Percentiles rank a stretch among this genome's conserved stretches.
Evolutionary conservation across 2,113 vertebrate genomes (phyloP).

Genomic region (Scalopus aquaticus): DNA sequence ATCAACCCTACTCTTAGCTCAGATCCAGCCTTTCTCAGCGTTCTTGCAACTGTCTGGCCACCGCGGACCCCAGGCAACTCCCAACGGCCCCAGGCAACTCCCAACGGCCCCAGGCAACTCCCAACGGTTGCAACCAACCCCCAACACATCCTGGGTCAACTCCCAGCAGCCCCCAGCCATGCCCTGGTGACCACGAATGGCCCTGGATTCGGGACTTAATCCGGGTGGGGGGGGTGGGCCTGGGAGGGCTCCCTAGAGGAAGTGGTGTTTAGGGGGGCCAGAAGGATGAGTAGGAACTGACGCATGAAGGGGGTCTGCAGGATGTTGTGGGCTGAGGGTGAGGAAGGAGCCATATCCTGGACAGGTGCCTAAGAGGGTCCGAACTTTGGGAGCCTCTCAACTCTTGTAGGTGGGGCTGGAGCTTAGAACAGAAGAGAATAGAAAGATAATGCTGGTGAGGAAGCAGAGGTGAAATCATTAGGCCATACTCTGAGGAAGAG

Average conservation of each 20-base stretch:
- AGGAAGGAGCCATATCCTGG: neutral
- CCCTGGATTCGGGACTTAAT: neutral
- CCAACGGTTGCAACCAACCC: neutral
- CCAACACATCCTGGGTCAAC: neutral
- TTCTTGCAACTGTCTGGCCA: too few species aligned
- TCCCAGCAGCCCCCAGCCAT: neutral
- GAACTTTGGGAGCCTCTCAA: neutral
- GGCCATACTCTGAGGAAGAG: neutral
- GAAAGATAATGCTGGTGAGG: neutral
- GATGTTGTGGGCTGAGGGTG: neutral
- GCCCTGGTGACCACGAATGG: too few species aligned
- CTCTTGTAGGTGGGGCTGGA: neutral
- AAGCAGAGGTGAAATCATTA: neutral
- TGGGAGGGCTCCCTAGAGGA: neutral
- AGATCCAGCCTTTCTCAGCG: neutral
- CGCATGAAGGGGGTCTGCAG: neutral
- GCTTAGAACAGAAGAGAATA: neutral
- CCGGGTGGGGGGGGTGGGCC: neutral
- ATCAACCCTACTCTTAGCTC: fast-evolving
- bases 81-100: neutral
- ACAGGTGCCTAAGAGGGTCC: neutral
- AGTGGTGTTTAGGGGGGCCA: neutral
- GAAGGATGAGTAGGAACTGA: neutral
- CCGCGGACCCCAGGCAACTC: neutral
- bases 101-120: neutral